Conservation (phyloP, 2,113 vertebrate genomes). For the Ceyx cyanopectus region DNA sequence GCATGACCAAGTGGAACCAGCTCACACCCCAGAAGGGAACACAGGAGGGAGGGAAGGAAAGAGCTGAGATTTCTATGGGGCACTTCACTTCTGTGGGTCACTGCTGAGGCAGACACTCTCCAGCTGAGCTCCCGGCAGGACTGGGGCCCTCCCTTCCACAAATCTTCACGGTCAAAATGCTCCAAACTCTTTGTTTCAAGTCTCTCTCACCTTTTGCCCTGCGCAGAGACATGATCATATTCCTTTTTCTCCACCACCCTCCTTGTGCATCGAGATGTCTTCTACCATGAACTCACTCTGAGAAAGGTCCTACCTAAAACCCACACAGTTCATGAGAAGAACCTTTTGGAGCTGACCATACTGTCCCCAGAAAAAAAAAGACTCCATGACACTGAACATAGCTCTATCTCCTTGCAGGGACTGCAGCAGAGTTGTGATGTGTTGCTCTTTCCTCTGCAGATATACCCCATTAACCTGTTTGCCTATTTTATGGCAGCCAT, state of each 20-base stretch:
- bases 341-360: neutral
- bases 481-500: slow-evolving; percentile 55
- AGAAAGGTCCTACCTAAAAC: neutral
- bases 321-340: fast-evolving
- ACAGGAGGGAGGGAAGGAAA: slow-evolving; percentile 14
- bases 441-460: slow-evolving; percentile 8
- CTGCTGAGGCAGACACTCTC: slow-evolving; percentile 32
- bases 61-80: neutral
- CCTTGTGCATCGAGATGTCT: neutral
- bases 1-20: slow-evolving; percentile 56
- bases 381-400: neutral
- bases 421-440: neutral
- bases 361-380: neutral
- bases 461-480: slow-evolving; percentile 57
- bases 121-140: slow-evolving; percentile 46
- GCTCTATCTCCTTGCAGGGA: neutral
- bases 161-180: slow-evolving; percentile 38
- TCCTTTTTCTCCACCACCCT: neutral
- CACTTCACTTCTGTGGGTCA: slow-evolving; percentile 27
- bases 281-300: fast-evolving
- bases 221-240: neutral
- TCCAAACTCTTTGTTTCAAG: slow-evolving; percentile 42
- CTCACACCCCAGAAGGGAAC: neutral
- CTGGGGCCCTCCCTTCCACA: slow-evolving; percentile 15
- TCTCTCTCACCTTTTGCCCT: neutral